These are phyloP conservation scores for Strix uralensis DNA, from an alignment of 2,113 vertebrate genomes.

Conservation along the genomic window DNA sequence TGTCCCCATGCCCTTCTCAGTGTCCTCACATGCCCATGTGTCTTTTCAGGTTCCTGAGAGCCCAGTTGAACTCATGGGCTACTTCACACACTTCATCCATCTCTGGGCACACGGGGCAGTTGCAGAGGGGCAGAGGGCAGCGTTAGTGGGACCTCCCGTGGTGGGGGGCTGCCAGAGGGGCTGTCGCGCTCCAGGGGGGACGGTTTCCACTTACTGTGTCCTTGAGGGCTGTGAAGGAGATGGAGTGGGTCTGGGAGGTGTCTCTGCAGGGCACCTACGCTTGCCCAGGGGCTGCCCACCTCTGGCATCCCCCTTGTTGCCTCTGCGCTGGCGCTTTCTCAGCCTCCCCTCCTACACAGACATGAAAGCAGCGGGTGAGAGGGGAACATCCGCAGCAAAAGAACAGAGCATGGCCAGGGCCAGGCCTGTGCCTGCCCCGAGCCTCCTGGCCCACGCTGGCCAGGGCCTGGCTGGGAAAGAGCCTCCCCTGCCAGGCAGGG, in stretches of 20 bases:
- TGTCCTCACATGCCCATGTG: background rate
- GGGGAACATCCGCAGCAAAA: background rate
- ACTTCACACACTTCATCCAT: rapidly evolving
- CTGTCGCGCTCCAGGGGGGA: background rate
- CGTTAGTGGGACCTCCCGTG: background rate
- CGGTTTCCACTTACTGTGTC: background rate
- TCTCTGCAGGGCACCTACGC: background rate
- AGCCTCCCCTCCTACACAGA: background rate
- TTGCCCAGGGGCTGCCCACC: background rate
- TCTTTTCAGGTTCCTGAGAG: background rate
- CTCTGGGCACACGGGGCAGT: too few species aligned
- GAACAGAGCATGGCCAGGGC: background rate
- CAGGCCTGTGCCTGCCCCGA: background rate
- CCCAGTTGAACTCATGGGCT: background rate
- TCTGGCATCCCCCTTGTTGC: background rate
- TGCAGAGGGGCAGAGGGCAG: too few species aligned
- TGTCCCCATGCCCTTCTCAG: background rate
- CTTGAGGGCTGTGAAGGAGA: background rate
- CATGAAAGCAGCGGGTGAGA: background rate
- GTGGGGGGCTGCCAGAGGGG: background rate
- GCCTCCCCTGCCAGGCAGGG: background rate
- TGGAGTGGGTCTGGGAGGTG: background rate
- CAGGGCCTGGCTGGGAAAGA: background rate
- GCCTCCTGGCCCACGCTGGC: background rate
- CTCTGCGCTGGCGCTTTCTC: rapidly evolving